Base-by-base conservation (phyloP, 1,140 invertebrate genomes). In the Chymomyza costata region DNA sequence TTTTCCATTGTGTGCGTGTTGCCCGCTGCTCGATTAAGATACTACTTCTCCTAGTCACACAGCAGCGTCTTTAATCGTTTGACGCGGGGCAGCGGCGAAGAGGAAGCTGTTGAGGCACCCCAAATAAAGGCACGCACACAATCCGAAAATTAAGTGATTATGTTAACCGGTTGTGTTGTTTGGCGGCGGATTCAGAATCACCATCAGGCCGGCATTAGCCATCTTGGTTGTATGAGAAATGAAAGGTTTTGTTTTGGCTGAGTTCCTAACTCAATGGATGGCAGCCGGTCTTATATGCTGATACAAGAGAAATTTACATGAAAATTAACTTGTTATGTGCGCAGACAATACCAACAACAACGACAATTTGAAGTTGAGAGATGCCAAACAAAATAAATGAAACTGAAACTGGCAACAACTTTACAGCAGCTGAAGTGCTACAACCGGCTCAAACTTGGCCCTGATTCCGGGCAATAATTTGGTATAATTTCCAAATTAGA, bases 401-500 rank as follows among this genome's bases (percentile, higher is more conserved):
- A 51, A 31, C 43, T 30, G 38, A 62, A 68, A 47, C 48, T 17
- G 38, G 8, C 21, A 25, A 25, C 21, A 25, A 25, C 21, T 5
- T 25, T 5, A 25, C 21, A 25, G 3, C 21, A 25, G 11, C 32
- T 62, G n/a, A 40, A 63, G 43, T 6, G 10, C 7, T 3, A 30
- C 38, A n/a, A n/a, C n/a, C n/a, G n/a, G n/a, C n/a, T n/a, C n/a
- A 32, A 13, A 41, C 16, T 43, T 30, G 25, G 49, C 44, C 39
- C 34, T 46, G 54, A 49, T 30, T 47, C 38, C 31, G 37, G 37
- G 47, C 56, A 56, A 65, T 69, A 80, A 80, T 80, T 78, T 80
- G 55, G 67, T 80, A 80, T 80, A 80, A 80, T 80, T 80, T 80
- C 59, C 44, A 80, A 80, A 80, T 80, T 80, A 73, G 73, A 80